Evolutionary conservation across 2,113 vertebrate species (phyloP), one percentile per base, ranked within the genome.

Genomic region (Neodon shergylaensis): DNA sequence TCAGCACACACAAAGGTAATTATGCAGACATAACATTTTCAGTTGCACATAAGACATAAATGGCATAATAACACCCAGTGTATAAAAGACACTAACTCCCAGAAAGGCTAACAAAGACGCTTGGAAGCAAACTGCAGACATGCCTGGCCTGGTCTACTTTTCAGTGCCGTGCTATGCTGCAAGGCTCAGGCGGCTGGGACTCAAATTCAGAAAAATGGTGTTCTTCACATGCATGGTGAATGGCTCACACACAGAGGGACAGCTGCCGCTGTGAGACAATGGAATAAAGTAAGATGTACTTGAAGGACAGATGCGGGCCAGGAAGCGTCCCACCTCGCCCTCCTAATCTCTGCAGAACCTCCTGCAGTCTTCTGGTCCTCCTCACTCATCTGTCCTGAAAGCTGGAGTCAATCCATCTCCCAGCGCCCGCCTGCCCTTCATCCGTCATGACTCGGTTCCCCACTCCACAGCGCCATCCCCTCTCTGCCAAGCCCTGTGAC

Each of bases 351-450:
- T 52, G 39, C 7, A 49, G 86, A 76, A 22, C 36, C n/a, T 17
- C 61, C 21, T 8, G 16, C 28, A 68, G 33, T 66, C 70, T 70
- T n/a, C 78, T 52, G 36, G 24, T 39, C 13, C 12, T 65, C 11
- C 88, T 92, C 66, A 61, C 70, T 81, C 72, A 42, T 44, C 81
- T 42, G 19, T 72, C 73, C 63, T 90, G 0, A 87, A 66, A 65
- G 78, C 42, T 49, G 31, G 47, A 93, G 39, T 13, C 74, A 42
- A 33, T 73, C 68, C 6, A 31, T 42, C 74, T 63, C n/a, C 4
- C 1, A 78, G 72, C 21, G 39, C 36, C 68, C 16, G 0, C 17
- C 5, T 0, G 0, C 58, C 39, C 68, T 89, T 44, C 19, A 49
- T 88, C 54, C 91, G 73, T 90, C 22, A 24, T 28, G 44, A n/a